phyloP scores from a whole-genome alignment of 2,797 vertebrate species.

The Syngnathus acus region DNA sequence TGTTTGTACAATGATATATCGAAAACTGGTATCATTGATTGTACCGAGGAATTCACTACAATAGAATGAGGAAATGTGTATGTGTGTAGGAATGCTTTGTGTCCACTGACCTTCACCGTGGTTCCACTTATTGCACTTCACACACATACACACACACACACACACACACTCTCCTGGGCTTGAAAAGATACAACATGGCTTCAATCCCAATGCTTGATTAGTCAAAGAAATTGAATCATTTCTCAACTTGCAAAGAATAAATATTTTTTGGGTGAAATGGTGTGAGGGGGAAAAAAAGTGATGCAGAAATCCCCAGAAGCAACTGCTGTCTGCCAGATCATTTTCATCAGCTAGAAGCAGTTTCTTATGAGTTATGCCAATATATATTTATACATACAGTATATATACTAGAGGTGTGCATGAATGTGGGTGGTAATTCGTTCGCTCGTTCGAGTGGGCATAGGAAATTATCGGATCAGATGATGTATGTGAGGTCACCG shows the following conservation, averaged over 20 bases:
- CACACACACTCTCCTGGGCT: background rate
- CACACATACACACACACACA: slow-evolving; percentile 2
- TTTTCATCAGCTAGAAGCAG: slow-evolving; percentile 13
- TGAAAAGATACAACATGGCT: slow-evolving; percentile 26
- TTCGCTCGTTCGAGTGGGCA: too few relatives aligned
- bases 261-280: slow-evolving; percentile 49
- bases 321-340: slow-evolving; percentile 20
- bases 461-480: too few relatives aligned
- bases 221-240: slow-evolving; percentile 39
- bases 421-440: too few relatives aligned
- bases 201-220: slow-evolving; percentile 50
- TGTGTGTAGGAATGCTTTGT: slow-evolving; percentile 52
- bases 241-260: slow-evolving; percentile 51
- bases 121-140: slow-evolving; percentile 18
- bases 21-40: slow-evolving; percentile 60
- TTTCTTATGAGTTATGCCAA: too few relatives aligned
- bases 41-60: slow-evolving; percentile 50
- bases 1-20: slow-evolving; percentile 53
- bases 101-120: slow-evolving; percentile 31
- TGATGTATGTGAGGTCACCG: too few relatives aligned
- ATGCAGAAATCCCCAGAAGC: slow-evolving; percentile 30
- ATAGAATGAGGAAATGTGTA: slow-evolving; percentile 17
- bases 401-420: too few relatives aligned
- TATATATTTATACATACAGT: too few relatives aligned
- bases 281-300: slow-evolving; percentile 1